These are phyloP conservation scores for Meloe dianella DNA, from an alignment of 2,888 invertebrate species.

Conservation along the genomic window DNA sequence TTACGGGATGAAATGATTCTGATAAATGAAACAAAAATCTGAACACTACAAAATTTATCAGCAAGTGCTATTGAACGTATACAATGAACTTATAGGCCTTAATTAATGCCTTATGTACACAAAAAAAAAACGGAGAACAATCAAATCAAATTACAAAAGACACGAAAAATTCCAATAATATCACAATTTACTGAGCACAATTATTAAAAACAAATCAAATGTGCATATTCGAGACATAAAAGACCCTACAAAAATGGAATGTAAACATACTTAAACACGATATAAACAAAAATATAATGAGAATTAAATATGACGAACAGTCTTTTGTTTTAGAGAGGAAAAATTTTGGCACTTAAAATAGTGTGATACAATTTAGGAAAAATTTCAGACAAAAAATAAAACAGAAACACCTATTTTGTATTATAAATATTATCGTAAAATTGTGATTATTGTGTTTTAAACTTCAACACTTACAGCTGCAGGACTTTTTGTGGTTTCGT, in stretches of 20 bases:
- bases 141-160: constrained; percentile 1
- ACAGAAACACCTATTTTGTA: neutral
- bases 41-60: constrained; percentile 47
- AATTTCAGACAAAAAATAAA: neutral
- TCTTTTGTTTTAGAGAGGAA: constrained; percentile 38
- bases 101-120: constrained; percentile 31
- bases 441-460: constrained; percentile 34
- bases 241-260: neutral
- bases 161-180: neutral
- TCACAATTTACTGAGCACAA: constrained; percentile 11
- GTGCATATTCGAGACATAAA: neutral
- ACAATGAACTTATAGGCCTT: constrained; percentile 42
- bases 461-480: constrained; percentile 46
- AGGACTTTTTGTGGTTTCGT: constrained; percentile 49
- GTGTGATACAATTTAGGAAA: neutral
- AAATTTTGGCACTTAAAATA: constrained; percentile 41
- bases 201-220: neutral
- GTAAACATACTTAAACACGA: neutral
- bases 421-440: neutral
- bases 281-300: constrained; percentile 20
- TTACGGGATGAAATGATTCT: neutral
- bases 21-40: neutral
- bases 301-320: constrained; percentile 34
- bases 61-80: constrained; percentile 45
- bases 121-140: neutral